Conservation (phyloP, 2,797 vertebrate genomes). For the Tragelaphus eurycerus region DNA sequence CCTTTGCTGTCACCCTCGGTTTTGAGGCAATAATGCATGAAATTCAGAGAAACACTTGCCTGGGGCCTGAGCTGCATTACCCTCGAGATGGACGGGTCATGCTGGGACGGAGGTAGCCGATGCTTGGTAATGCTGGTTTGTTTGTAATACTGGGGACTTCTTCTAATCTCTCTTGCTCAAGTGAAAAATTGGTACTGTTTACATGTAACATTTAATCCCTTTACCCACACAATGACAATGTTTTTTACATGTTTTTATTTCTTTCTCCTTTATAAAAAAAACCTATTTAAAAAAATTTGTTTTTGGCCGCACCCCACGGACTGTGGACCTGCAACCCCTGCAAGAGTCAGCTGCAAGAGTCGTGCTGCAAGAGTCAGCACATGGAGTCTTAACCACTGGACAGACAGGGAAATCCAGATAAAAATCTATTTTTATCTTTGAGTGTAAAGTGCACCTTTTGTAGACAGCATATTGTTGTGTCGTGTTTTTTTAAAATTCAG, state of each 20-base stretch:
- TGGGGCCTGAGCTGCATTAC: neutral
- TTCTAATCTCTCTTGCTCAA: neutral
- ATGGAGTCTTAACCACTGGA: rapidly evolving
- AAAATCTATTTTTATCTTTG: neutral
- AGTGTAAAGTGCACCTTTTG: neutral
- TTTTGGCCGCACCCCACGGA: rapidly evolving
- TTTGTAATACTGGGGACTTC: neutral
- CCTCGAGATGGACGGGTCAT: neutral
- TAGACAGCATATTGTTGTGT: neutral
- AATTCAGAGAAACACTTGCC: neutral
- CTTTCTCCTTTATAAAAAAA: neutral
- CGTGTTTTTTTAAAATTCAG: neutral
- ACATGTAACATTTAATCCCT: neutral
- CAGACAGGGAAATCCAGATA: neutral
- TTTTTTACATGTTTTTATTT: neutral
- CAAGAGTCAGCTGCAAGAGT: too few relatives aligned
- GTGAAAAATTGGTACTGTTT: neutral
- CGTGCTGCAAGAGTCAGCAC: neutral
- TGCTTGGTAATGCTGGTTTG: neutral
- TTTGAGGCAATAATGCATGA: neutral
- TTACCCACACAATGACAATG: neutral
- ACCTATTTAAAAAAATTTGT: neutral
- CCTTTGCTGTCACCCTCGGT: neutral
- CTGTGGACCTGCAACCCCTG: neutral
- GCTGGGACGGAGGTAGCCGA: neutral